phyloP scores from a whole-genome alignment of 2,888 invertebrate genomes.

The Drosophila vallismaia region DNA sequence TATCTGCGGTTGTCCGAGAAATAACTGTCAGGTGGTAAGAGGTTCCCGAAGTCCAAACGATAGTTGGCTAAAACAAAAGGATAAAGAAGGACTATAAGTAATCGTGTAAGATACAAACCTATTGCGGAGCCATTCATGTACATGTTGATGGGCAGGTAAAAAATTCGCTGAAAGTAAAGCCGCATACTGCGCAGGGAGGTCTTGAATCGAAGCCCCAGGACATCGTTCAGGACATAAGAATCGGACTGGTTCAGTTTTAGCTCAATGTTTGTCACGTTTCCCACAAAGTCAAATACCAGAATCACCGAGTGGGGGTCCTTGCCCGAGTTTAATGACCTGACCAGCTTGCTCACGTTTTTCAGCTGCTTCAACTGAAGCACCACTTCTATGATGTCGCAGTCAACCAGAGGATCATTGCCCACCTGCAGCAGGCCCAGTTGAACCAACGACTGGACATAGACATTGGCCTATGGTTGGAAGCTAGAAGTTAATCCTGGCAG shows the following conservation, averaged over 20 bases:
- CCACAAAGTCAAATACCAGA: conserved; percentile 78
- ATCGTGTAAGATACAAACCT: conserved; percentile 61
- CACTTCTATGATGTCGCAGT: conserved; percentile 81
- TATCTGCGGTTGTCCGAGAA: conserved; percentile 51
- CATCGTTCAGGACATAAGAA: conserved; percentile 83
- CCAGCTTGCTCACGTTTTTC: conserved; percentile 67
- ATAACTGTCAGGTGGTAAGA: conserved; percentile 65
- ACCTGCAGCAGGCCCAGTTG: conserved; percentile 82
- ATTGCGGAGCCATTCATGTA: conserved; percentile 82
- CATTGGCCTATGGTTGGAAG: conserved; percentile 63
- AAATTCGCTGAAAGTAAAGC: conserved; percentile 84
- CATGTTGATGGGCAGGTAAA: conserved; percentile 84
- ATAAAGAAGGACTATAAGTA: neutral
- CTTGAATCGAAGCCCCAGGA: conserved; percentile 84
- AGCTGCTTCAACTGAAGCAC: conserved; percentile 76
- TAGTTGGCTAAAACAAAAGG: conserved; percentile 63
- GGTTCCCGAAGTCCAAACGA: conserved; percentile 69
- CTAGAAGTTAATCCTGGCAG: no score
- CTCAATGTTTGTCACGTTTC: conserved; percentile 76
- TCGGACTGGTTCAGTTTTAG: conserved; percentile 76
- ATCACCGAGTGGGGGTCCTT: conserved; percentile 47
- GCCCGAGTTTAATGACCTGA: conserved; percentile 48
- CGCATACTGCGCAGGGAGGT: conserved; percentile 83
- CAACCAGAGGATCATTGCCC: conserved; percentile 76
- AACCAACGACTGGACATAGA: conserved; percentile 81